Evolutionary conservation across 2,113 vertebrate species (phyloP).

Genomic region (Pollimyrus isidori): DNA sequence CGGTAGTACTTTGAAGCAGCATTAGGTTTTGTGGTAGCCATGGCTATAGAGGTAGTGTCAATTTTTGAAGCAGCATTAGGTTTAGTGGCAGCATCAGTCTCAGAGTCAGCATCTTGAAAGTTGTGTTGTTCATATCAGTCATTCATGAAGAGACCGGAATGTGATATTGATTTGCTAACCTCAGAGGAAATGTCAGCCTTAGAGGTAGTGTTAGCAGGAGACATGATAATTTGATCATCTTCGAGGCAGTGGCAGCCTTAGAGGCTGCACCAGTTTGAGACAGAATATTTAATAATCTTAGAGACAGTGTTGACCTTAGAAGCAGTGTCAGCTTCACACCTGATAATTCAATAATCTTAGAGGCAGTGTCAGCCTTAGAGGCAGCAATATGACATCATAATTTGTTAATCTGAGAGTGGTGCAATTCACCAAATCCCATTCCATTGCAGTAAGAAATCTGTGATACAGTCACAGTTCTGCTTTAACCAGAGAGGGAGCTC

Average conservation of each 20-base stretch:
- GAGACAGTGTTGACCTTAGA: not conserved
- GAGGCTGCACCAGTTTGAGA: not conserved
- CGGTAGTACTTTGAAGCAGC: not conserved
- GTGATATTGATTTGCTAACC: not conserved
- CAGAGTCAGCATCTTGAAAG: not conserved
- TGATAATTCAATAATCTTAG: not conserved
- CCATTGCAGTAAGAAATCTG: slow-evolving; percentile 24
- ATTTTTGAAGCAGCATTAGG: not conserved
- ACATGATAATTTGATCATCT: not conserved
- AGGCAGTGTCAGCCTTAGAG: not conserved
- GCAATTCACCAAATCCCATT: slow-evolving; percentile 19
- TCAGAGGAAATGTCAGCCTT: not conserved
- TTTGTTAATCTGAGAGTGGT: not conserved
- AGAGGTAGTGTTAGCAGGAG: not conserved
- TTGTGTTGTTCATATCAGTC: not conserved
- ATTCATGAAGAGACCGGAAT: not conserved
- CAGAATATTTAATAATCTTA: not conserved
- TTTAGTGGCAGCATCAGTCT: not conserved
- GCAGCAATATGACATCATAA: not conserved
- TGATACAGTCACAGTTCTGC: slow-evolving; percentile 14
- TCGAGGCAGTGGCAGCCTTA: not conserved
- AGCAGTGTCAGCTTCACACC: not conserved
- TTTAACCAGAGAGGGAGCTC: not conserved
- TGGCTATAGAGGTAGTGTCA: not conserved
- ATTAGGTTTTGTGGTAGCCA: not conserved